These are phyloP conservation scores for Steatornis caripensis DNA, from an alignment of 2,113 vertebrate species.

Conservation along the genomic window DNA sequence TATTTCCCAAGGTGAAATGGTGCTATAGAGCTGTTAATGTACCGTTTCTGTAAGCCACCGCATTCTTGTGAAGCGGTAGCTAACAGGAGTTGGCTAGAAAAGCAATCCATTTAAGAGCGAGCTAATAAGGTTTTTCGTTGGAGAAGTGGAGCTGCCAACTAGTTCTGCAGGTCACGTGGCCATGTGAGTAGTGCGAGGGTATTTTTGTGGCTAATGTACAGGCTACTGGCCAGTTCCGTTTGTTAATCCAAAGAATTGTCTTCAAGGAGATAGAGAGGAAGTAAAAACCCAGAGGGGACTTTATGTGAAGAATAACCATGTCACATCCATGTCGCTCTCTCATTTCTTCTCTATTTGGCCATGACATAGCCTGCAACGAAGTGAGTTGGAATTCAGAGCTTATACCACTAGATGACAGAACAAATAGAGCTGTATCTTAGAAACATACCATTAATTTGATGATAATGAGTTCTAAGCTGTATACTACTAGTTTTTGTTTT, in stretches of 20 bases:
- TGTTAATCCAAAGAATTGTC: not conserved
- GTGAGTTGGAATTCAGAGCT: not conserved
- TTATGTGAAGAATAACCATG: not conserved
- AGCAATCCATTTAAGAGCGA: not conserved
- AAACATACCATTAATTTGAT: not conserved
- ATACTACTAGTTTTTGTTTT: not conserved
- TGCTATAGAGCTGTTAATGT: not conserved
- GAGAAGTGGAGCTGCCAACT: constrained; percentile 12
- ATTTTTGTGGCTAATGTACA: not conserved
- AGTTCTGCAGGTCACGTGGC: not conserved
- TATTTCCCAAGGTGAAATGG: not conserved
- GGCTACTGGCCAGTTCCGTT: not conserved
- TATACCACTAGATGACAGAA: not conserved
- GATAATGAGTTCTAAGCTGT: not conserved
- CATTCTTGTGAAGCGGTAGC: not conserved
- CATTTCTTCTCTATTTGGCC: not conserved
- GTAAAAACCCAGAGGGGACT: not conserved
- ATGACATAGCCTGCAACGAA: not conserved
- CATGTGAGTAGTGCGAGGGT: not conserved
- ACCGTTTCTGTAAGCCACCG: not conserved
- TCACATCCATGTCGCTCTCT: not conserved
- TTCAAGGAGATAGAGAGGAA: not conserved
- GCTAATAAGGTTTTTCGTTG: not conserved
- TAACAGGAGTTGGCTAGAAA: not conserved
- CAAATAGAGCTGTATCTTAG: not conserved